These are phyloP conservation scores for Stenodera caucasica DNA, from an alignment of 2,888 invertebrate species.

Conservation along the genomic window DNA sequence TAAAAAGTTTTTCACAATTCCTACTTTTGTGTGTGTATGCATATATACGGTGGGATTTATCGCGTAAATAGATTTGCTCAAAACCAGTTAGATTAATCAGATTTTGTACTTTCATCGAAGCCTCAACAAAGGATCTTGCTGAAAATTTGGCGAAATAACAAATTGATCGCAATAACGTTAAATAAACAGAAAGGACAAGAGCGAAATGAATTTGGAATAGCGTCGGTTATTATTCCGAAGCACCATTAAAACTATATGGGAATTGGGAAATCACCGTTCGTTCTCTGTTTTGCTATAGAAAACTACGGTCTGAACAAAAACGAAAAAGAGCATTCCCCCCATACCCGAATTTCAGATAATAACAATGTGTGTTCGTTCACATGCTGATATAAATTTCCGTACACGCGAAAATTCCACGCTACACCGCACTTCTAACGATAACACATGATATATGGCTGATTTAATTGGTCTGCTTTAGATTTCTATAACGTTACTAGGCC, in stretches of 20 bases:
- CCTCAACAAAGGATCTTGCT: not conserved
- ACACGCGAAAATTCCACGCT: slow-evolving; percentile 46
- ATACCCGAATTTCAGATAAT: slow-evolving; percentile 17
- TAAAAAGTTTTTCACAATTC: too few species aligned
- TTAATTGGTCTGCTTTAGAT: slow-evolving; percentile 45
- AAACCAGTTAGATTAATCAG: too few species aligned
- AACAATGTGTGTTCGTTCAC: slow-evolving; percentile 31
- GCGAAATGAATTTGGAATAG: not conserved
- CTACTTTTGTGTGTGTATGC: too few species aligned
- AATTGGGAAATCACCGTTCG: not conserved
- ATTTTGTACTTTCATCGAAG: too few species aligned
- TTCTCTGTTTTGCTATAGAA: not conserved
- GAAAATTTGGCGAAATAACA: not conserved
- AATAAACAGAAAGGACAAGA: not conserved
- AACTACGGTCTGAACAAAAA: not conserved
- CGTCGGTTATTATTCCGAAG: not conserved
- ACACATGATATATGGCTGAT: slow-evolving; percentile 51
- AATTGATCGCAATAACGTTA: not conserved
- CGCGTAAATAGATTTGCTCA: too few species aligned
- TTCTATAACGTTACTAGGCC: slow-evolving; percentile 16
- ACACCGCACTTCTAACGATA: slow-evolving; percentile 46
- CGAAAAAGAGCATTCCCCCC: not conserved
- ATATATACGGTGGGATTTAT: too few species aligned
- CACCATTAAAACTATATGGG: not conserved
- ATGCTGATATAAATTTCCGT: slow-evolving; percentile 41